phyloP scores from a whole-genome alignment of 1,140 invertebrate species.

The Bilobella aurantiaca region DNA sequence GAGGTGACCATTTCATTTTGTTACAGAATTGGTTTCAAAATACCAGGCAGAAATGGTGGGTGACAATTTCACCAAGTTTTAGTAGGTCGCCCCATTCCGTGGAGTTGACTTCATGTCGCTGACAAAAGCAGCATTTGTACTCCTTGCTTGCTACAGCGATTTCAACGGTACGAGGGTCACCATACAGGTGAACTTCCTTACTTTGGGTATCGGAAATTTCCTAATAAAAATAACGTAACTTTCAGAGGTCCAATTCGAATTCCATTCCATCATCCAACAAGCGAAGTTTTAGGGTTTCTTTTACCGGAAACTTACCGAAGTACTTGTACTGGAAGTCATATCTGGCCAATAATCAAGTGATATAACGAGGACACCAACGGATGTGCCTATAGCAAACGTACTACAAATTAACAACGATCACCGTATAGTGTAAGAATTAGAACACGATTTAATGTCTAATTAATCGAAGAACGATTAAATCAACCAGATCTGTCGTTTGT shows the following conservation, averaged over 20 bases:
- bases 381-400: too few relatives aligned
- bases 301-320: neutral
- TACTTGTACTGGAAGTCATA: neutral
- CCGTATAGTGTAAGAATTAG: too few relatives aligned
- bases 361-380: too few relatives aligned
- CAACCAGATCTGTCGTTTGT: too few relatives aligned
- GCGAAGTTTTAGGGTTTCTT: neutral
- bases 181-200: neutral
- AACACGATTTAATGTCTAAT: too few relatives aligned
- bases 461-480: too few relatives aligned
- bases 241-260: too few relatives aligned
- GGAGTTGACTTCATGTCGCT: slow-evolving; percentile 13
- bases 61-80: slow-evolving; percentile 10
- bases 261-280: neutral
- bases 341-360: too few relatives aligned
- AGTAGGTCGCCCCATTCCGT: slow-evolving; percentile 30
- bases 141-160: neutral
- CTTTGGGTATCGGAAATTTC: neutral
- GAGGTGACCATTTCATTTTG: too few relatives aligned
- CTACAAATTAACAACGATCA: too few relatives aligned
- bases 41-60: slow-evolving; percentile 34
- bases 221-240: too few relatives aligned
- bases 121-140: slow-evolving; percentile 22
- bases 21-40: too few relatives aligned
- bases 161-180: slow-evolving; percentile 19